phyloP scores from a whole-genome alignment of 1,140 invertebrate genomes.

The Drosophila watanabei region DNA sequence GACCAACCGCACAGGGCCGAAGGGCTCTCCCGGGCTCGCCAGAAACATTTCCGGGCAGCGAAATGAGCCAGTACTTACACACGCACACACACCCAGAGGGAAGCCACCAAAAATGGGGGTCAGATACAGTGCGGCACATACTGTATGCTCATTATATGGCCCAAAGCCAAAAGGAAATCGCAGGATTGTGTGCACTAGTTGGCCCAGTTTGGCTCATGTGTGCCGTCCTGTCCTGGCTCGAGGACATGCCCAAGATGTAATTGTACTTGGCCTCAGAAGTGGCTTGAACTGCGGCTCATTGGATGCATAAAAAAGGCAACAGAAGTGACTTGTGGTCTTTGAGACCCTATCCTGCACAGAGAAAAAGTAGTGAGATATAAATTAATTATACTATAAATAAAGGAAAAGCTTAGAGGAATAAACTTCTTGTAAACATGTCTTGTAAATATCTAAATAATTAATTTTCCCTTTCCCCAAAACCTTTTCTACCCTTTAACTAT shows the following conservation, averaged over 20 bases:
- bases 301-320: conserved; percentile 9
- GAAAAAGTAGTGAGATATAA: not conserved
- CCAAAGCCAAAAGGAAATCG: conserved; percentile 21
- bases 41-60: conserved; percentile 40
- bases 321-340: not conserved
- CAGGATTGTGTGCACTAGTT: conserved; percentile 13
- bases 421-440: not conserved
- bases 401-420: not conserved
- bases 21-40: conserved; percentile 34
- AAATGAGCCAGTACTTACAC: conserved; percentile 27
- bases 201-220: conserved; percentile 10
- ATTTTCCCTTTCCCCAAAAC: not conserved
- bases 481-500: not conserved
- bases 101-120: conserved; percentile 5
- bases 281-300: conserved; percentile 13
- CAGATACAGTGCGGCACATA: conserved; percentile 1
- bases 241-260: conserved; percentile 39
- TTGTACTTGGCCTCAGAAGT: conserved; percentile 42
- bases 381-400: not conserved
- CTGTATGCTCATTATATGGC: conserved; percentile 51
- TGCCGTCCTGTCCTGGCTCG: conserved; percentile 15
- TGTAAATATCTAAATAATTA: not conserved
- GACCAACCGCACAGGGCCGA: conserved; percentile 30
- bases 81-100: not conserved
- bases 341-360: not conserved